Percentiles rank a stretch among this genome's conserved stretches.
Evolutionary conservation across 1,140 invertebrate genomes (phyloP).

Genomic region (Euborellia annulipes): DNA sequence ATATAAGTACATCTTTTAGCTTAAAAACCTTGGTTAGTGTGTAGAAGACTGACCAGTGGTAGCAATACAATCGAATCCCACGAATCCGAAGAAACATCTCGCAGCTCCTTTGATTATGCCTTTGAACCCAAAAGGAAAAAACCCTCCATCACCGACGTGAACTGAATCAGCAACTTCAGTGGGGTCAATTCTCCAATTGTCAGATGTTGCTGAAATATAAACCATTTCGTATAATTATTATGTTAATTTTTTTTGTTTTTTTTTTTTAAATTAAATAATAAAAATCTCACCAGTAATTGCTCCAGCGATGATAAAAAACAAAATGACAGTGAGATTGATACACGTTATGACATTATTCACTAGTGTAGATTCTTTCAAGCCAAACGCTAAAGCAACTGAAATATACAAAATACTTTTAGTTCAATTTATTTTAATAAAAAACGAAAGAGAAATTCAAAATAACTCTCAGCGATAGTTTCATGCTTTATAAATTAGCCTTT

Average conservation of each 20-base stretch:
- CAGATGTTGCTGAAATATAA: slow-evolving; percentile 29
- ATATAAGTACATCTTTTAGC: background rate
- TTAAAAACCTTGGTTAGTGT: background rate
- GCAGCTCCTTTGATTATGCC: slow-evolving; percentile 71
- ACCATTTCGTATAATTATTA: slow-evolving; percentile 7
- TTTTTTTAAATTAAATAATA: no score
- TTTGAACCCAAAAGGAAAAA: slow-evolving; percentile 61
- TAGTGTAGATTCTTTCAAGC: slow-evolving; percentile 66
- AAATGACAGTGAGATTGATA: slow-evolving; percentile 66
- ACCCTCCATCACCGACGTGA: slow-evolving; percentile 52
- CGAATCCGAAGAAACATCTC: slow-evolving; percentile 52
- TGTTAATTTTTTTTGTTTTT: no score
- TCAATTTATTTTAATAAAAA: background rate
- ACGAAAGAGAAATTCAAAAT: background rate
- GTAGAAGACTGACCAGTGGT: slow-evolving; percentile 24
- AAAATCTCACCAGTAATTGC: slow-evolving; percentile 45
- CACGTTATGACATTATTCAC: slow-evolving; percentile 72
- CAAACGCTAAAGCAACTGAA: slow-evolving; percentile 37
- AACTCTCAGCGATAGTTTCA: background rate
- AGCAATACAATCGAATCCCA: slow-evolving; percentile 36
- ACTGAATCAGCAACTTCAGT: slow-evolving; percentile 33
- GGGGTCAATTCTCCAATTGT: slow-evolving; percentile 50
- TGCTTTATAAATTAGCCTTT: slow-evolving; percentile 2
- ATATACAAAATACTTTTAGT: no score
- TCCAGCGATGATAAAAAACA: slow-evolving; percentile 69